These are phyloP conservation scores for Phalacrocorax aristotelis DNA, from an alignment of 2,113 vertebrate genomes.

Conservation along the genomic window DNA sequence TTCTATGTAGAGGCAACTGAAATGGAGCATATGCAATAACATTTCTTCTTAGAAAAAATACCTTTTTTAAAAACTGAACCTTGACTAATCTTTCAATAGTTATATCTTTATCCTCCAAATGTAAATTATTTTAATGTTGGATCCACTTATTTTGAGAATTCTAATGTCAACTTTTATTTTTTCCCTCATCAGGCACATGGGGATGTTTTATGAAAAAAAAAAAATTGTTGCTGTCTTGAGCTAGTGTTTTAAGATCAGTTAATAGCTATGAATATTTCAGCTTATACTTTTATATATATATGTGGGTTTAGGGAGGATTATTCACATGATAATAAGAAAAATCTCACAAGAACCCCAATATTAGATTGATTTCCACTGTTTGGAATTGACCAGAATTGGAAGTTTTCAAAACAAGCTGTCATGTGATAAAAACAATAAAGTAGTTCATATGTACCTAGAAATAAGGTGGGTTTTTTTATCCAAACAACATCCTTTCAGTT, in stretches of 20 bases:
- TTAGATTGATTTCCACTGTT: background rate
- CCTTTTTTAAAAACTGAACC: background rate
- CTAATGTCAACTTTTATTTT: background rate
- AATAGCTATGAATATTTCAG: background rate
- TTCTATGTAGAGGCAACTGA: background rate
- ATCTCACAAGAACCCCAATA: background rate
- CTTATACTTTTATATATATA: background rate
- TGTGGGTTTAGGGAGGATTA: background rate
- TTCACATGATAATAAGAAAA: background rate
- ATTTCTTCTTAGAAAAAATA: background rate
- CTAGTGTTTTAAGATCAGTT: background rate
- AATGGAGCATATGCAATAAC: background rate
- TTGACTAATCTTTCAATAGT: background rate
- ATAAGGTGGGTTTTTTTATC: background rate
- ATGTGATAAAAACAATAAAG: background rate
- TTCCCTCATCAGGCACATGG: background rate
- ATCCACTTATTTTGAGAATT: background rate
- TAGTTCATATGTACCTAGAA: background rate
- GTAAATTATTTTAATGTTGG: background rate
- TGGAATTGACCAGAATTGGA: background rate
- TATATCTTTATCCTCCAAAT: background rate
- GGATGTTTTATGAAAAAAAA: background rate
- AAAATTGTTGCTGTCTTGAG: background rate
- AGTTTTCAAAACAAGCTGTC: background rate
- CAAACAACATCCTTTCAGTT: background rate